Evolutionary conservation across 2,888 invertebrate species (phyloP).

Genomic region (Blastobasis adustella): DNA sequence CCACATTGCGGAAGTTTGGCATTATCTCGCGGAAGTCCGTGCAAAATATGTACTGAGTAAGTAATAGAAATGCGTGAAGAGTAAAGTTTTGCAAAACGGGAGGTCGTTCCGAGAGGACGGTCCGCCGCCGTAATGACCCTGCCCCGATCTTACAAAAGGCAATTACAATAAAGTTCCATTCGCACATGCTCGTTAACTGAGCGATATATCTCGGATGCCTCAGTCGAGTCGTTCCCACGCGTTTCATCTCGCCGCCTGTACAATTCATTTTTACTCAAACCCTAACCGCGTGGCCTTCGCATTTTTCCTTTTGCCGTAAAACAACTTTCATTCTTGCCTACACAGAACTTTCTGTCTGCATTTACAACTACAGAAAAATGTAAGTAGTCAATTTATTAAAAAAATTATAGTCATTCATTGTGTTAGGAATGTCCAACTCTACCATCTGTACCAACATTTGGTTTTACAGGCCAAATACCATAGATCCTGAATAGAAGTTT

Average conservation of each 20-base stretch:
- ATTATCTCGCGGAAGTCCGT: too few species aligned
- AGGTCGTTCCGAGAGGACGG: constrained; percentile 50
- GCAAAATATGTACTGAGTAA: background rate
- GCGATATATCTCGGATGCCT: constrained; percentile 67
- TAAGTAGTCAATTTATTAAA: too few species aligned
- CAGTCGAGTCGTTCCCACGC: constrained; percentile 49
- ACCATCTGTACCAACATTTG: too few species aligned
- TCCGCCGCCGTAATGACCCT: constrained; percentile 57
- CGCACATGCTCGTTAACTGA: constrained; percentile 73
- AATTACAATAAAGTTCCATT: constrained; percentile 75
- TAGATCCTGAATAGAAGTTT: too few species aligned
- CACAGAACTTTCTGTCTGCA: background rate
- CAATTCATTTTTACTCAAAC: constrained; percentile 1
- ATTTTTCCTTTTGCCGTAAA: background rate
- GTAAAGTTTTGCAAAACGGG: constrained; percentile 59
- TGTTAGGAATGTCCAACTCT: too few species aligned
- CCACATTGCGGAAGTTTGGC: too few species aligned
- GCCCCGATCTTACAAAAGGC: constrained; percentile 72
- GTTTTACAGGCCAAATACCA: too few species aligned
- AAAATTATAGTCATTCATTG: too few species aligned
- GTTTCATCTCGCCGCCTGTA: constrained; percentile 41
- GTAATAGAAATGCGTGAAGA: constrained; percentile 30
- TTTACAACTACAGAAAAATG: too few species aligned
- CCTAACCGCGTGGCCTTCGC: background rate
- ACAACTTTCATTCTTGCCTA: constrained; percentile 10